phyloP scores from a whole-genome alignment of 2,113 vertebrate species.

The Psittacula cyanocephala region DNA sequence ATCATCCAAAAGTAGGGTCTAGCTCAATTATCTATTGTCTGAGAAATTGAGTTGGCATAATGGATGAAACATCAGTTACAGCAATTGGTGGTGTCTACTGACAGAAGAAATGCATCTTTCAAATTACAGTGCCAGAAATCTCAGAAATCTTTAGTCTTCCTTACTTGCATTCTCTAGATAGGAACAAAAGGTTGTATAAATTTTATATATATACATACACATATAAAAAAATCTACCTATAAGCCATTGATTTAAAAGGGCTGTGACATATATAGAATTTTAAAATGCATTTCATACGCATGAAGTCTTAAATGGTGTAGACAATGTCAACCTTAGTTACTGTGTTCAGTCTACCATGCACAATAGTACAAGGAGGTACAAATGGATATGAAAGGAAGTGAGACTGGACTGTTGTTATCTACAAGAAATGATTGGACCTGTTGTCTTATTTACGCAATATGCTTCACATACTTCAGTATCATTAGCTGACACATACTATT shows the following conservation, averaged over 20 bases:
- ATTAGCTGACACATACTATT: background rate
- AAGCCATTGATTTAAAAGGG: background rate
- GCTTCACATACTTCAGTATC: rapidly evolving
- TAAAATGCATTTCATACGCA: background rate
- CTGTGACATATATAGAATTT: background rate
- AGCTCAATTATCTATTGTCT: conserved; percentile 61
- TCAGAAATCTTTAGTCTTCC: background rate
- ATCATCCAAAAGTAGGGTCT: conserved; percentile 32
- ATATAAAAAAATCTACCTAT: background rate
- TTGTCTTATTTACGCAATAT: background rate
- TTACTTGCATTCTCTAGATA: background rate
- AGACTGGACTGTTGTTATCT: background rate
- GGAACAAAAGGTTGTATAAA: background rate
- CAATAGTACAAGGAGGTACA: background rate
- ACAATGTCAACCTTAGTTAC: background rate
- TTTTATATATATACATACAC: rapidly evolving
- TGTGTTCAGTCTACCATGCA: background rate
- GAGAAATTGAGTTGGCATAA: conserved; percentile 32
- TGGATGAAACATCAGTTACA: conserved; percentile 54
- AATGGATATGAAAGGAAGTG: background rate
- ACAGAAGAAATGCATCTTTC: conserved; percentile 35
- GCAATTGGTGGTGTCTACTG: background rate
- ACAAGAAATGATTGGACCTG: background rate
- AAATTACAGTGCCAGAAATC: conserved; percentile 26
- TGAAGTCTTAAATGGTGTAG: background rate